Evolutionary conservation across 2,113 vertebrate genomes (phyloP).

Genomic region (Gopherus flavomarginatus): DNA sequence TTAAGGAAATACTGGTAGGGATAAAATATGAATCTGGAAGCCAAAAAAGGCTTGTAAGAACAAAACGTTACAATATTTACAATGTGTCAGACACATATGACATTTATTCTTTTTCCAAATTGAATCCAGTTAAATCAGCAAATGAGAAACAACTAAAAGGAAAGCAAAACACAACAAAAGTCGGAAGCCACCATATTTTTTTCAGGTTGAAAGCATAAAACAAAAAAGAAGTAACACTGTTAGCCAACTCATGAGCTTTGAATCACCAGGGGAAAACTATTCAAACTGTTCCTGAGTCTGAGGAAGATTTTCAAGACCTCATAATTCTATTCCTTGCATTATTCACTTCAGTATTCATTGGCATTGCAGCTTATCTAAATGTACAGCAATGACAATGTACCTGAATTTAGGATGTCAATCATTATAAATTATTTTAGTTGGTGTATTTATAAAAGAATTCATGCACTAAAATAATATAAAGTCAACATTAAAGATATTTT

Average conservation of each 20-base stretch:
- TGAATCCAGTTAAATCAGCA: constrained; percentile 11
- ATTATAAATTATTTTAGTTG: constrained; percentile 39
- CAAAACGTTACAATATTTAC: not conserved
- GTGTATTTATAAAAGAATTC: constrained; percentile 19
- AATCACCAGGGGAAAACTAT: not conserved
- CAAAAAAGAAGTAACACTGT: not conserved
- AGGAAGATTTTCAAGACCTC: constrained; percentile 22
- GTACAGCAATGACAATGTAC: constrained; percentile 29
- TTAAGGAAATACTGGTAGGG: not conserved
- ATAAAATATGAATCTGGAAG: not conserved
- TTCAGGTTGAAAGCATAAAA: not conserved
- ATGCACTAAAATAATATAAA: constrained; percentile 38
- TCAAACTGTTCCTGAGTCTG: not conserved
- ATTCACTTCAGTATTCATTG: not conserved
- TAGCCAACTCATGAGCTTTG: not conserved
- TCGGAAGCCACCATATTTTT: not conserved
- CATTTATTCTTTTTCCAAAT: not conserved
- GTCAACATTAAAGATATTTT: constrained; percentile 17
- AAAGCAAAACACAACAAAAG: not conserved
- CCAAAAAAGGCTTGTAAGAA: not conserved
- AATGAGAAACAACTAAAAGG: not conserved
- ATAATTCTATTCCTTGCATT: not conserved
- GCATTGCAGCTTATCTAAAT: not conserved
- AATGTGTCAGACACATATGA: not conserved
- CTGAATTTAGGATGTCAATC: not conserved